phyloP scores from a whole-genome alignment of 2,888 invertebrate genomes.

The Eulithis testata region DNA sequence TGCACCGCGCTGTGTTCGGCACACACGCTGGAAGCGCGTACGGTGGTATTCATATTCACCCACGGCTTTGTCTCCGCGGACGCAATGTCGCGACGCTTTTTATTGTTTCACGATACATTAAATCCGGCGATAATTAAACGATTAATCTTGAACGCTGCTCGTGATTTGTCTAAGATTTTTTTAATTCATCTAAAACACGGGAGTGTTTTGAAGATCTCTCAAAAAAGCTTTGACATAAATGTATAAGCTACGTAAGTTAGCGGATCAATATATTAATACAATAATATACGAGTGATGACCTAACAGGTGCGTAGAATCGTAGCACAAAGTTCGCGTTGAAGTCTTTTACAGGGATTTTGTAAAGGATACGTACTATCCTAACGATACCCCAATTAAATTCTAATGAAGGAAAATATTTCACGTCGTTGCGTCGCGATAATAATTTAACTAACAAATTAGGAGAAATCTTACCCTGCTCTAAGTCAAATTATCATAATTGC shows the following conservation, averaged over 20 bases:
- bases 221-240: no score
- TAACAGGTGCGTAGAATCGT: background rate
- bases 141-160: slow-evolving; percentile 54
- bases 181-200: background rate
- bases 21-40: slow-evolving; percentile 16
- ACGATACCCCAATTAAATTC: slow-evolving; percentile 46
- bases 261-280: no score
- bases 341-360: slow-evolving; percentile 25
- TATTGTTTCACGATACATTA: slow-evolving; percentile 64
- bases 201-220: background rate
- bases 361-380: slow-evolving; percentile 6
- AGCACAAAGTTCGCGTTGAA: slow-evolving; percentile 31
- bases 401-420: slow-evolving; percentile 51
- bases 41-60: slow-evolving; percentile 4
- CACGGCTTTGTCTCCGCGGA: slow-evolving; percentile 29
- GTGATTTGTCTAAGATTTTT: slow-evolving; percentile 43
- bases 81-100: slow-evolving; percentile 41
- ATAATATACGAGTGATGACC: no score
- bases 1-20: slow-evolving; percentile 68
- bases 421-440: slow-evolving; percentile 68
- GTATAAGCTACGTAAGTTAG: no score
- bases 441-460: slow-evolving; percentile 83
- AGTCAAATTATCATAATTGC: slow-evolving; percentile 84
- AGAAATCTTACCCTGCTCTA: slow-evolving; percentile 82
- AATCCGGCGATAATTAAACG: slow-evolving; percentile 61